Base-by-base conservation (phyloP, 2,888 invertebrate genomes). In the Melikaiella ostensackeni region DNA sequence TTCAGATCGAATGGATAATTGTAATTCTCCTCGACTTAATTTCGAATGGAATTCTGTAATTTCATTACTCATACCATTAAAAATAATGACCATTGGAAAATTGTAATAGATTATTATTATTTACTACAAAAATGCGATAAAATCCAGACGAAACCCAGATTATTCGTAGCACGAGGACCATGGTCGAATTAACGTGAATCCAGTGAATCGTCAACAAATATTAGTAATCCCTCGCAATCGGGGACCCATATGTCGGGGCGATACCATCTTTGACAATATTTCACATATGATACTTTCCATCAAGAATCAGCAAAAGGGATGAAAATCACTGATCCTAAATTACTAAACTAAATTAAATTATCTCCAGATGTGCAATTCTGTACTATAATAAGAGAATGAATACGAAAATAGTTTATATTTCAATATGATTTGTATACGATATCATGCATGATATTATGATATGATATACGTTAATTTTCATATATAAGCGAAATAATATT, bases 281-380 rank as follows among this genome's bases (percentile, higher is more conserved):
- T 70, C 70, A 50, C 70, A 70, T 21, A 70, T 70, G 70, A 70
- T 50, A 70, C 50, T 70, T 70, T 55, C 70, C 46, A 70, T 70
- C 33, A 21, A n/a, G 50, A 33, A 33, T 13, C n/a, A 70, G 59
- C n/a, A 8, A n/a, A 70, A 70, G 50, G 70, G 70, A 30, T 70
- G 30, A 2, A 70, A 70, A 70, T 66, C 42, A 27, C 50, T 50
- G 50, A 70, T 70, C 70, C 70, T 70, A 50, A 70, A 70, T 70
- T 46, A 11, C n/a, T 50, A 50, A 33, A 30, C 50, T 50, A n/a
- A 21, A 70, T 70, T 50, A 46, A 70, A 50, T 70, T 55, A 70
- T 70, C 9, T 42, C 30, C 70, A 70, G 70, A 70, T 70, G 70
- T 70, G n/a, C 19, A 46, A 21, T 42, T 50, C 33, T 38, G 9